Percentiles rank a stretch among this genome's conserved stretches.
phyloP scores from a whole-genome alignment of 2,888 invertebrate species.

The Pandemis heparana region DNA sequence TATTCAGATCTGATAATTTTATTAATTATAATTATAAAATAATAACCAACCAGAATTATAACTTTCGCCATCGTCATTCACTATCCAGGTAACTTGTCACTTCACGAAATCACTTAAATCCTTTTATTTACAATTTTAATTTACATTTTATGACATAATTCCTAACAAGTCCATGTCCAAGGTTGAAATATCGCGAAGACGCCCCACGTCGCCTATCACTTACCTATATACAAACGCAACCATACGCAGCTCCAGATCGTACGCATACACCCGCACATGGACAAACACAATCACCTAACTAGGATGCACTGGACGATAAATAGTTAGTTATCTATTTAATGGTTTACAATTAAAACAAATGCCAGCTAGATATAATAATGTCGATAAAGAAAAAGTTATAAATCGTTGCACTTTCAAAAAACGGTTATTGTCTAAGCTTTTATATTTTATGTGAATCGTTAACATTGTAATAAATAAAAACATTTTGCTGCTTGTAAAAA shows the following conservation, averaged over 20 bases:
- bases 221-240: slow-evolving; percentile 82
- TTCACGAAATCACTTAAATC: slow-evolving; percentile 48
- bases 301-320: slow-evolving; percentile 52
- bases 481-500: no score
- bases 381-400: neutral
- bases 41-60: slow-evolving; percentile 65
- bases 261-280: slow-evolving; percentile 50
- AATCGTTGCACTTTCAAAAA: neutral
- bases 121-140: slow-evolving; percentile 40
- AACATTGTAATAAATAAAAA: neutral
- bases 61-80: slow-evolving; percentile 64
- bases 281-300: slow-evolving; percentile 50
- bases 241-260: slow-evolving; percentile 55
- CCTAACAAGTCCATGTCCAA: slow-evolving; percentile 76
- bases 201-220: slow-evolving; percentile 64
- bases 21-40: neutral
- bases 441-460: neutral
- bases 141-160: slow-evolving; percentile 50
- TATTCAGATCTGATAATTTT: no score
- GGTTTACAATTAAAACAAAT: slow-evolving; percentile 1
- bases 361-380: neutral
- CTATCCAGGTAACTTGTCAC: slow-evolving; percentile 46
- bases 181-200: slow-evolving; percentile 76
- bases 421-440: neutral
- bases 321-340: slow-evolving; percentile 34